Base-by-base conservation (phyloP, 1,140 invertebrate species). In the Laupala kohalensis region DNA sequence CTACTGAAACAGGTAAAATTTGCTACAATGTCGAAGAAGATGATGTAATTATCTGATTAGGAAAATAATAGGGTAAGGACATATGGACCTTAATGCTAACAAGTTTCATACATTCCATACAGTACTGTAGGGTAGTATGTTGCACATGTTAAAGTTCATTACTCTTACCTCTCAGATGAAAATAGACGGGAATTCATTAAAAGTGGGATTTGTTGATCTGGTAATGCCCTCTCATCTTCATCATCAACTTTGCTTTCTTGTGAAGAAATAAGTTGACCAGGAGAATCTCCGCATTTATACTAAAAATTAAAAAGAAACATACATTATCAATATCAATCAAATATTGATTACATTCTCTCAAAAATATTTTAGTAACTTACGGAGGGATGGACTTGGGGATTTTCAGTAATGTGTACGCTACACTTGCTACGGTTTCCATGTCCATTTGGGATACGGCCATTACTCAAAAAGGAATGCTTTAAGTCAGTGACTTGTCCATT, bases 321-420 rank as follows among this genome's bases (percentile, higher is more conserved):
- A 65, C 23, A 0, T 65, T 65, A 6, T 65, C 2, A 9, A 19
- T 65, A 23, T 25, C 25, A n/a, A 24, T 19, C n/a, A 24, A 24
- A 65, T 25, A 23, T 65, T 9, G 25, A 65, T 9, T 9, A 24
- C 64, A 15, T 25, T 2, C 23, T 24, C 9, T 65, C 25, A 24
- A n/a, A 15, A 3, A 25, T 65, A n/a, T 24, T 19, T 3, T 15
- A 24, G 25, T 65, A 23, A 24, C n/a, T 65, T 25, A 13, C 28
- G 13, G 15, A 15, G 13, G 67, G 29, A 71, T 63, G 76, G 79
- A 86, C 85, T 80, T 85, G 82, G 67, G 84, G 83, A 79, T 85
- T 85, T 78, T 85, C 83, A 63, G 81, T 84, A 64, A 84, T 84
- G 71, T 81, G 78, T 68, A 84, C 77, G 76, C 81, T 78, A 66